Evolutionary conservation across 2,113 vertebrate species (phyloP).

Genomic region (Anthoscopus minutus): DNA sequence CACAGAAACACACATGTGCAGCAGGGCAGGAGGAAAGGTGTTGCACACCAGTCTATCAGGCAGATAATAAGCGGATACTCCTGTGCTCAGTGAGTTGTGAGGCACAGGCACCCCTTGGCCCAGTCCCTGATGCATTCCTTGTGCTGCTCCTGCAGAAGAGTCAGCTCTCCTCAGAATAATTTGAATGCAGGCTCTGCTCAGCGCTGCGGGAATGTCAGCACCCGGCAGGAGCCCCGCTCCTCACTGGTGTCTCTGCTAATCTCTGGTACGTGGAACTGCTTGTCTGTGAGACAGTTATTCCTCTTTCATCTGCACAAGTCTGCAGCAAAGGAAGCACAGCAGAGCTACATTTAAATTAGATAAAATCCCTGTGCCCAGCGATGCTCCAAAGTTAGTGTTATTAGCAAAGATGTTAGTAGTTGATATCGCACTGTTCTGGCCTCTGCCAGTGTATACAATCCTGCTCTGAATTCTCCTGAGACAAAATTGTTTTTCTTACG

Average conservation of each 20-base stretch:
- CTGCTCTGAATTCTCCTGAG: background rate
- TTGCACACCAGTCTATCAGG: rapidly evolving
- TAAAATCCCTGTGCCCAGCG: background rate
- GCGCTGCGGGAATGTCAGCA: background rate
- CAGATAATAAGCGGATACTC: background rate
- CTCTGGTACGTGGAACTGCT: background rate
- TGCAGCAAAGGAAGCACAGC: background rate
- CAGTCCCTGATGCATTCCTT: background rate
- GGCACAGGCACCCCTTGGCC: background rate
- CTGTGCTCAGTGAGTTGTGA: background rate
- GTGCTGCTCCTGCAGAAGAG: background rate
- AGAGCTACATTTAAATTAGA: slow-evolving; percentile 28
- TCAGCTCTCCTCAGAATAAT: background rate
- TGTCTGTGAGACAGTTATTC: background rate
- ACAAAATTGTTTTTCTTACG: background rate
- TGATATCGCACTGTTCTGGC: background rate
- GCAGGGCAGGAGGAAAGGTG: background rate
- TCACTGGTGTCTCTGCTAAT: background rate
- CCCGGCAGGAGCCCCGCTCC: background rate
- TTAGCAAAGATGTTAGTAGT: background rate
- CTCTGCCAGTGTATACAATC: background rate
- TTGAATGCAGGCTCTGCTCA: background rate
- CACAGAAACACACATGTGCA: rapidly evolving
- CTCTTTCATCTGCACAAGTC: background rate
- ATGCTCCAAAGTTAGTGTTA: slow-evolving; percentile 8